Conservation (phyloP, 2,888 invertebrate species). For the Galerucella calmariensis region DNA sequence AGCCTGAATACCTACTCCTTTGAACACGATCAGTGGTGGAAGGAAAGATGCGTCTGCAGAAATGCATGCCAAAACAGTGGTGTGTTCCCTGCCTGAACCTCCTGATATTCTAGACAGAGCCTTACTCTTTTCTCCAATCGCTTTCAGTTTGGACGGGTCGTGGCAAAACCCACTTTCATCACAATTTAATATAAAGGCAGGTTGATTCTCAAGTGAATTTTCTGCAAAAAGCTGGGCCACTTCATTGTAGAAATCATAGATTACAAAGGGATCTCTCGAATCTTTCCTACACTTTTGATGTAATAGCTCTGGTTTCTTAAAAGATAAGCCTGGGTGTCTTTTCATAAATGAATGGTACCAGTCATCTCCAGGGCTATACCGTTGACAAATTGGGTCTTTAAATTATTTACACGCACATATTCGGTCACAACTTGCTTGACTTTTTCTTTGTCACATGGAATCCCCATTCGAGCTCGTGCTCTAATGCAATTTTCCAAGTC, state of each 20-base stretch:
- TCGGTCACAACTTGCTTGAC: constrained; percentile 1
- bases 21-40: constrained; percentile 51
- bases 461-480: constrained; percentile 22
- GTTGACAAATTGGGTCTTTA: constrained; percentile 20
- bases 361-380: constrained; percentile 16
- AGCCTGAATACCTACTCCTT: too few species aligned
- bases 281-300: constrained; percentile 3
- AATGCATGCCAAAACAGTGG: constrained; percentile 49
- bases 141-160: constrained; percentile 46
- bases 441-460: background rate
- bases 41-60: constrained; percentile 46
- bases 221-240: constrained; percentile 13
- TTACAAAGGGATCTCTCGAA: constrained; percentile 43
- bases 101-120: constrained; percentile 46
- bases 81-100: constrained; percentile 50
- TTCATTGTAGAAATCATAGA: constrained; percentile 49
- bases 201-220: constrained; percentile 20
- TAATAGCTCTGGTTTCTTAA: constrained; percentile 33
- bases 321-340: constrained; percentile 11
- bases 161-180: constrained; percentile 49
- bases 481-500: background rate
- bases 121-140: constrained; percentile 48
- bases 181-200: constrained; percentile 45
- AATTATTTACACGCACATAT: constrained; percentile 5
- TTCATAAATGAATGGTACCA: constrained; percentile 16